A percentile compares a stretch with the other conserved stretches of the same genome.
Conservation (phyloP, 1,140 invertebrate species). For the Anoplophora glabripennis region DNA sequence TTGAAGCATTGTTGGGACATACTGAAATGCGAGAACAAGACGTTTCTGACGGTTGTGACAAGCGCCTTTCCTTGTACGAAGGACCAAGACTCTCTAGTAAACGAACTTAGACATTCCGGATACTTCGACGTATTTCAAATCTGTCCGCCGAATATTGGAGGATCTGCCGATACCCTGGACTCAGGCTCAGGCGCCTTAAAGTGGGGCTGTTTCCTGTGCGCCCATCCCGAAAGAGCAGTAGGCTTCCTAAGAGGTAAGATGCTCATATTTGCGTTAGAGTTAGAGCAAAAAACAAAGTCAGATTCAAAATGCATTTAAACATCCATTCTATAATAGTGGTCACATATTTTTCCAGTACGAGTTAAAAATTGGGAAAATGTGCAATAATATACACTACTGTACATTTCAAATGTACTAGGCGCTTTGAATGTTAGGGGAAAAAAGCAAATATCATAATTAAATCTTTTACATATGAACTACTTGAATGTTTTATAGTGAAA, state of each 20-base stretch:
- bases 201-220: constrained; percentile 89
- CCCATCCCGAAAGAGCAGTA: constrained; percentile 83
- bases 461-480: too few relatives aligned
- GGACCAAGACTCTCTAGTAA: constrained; percentile 81
- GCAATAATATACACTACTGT: too few relatives aligned
- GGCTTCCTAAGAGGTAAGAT: constrained; percentile 66
- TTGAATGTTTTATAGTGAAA: too few relatives aligned
- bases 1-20: constrained; percentile 92
- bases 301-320: too few relatives aligned
- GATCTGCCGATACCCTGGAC: constrained; percentile 45
- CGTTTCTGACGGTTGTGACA: constrained; percentile 87
- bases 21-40: constrained; percentile 83
- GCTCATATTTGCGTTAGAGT: too few relatives aligned
- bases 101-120: constrained; percentile 80
- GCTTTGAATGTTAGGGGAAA: too few relatives aligned
- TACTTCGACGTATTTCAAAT: constrained; percentile 93
- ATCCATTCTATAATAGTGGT: background rate
- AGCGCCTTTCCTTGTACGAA: constrained; percentile 87
- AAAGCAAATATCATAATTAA: too few relatives aligned
- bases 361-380: background rate
- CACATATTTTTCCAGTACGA: background rate
- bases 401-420: too few relatives aligned
- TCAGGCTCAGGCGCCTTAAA: constrained; percentile 45
- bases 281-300: too few relatives aligned
- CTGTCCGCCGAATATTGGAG: constrained; percentile 52